Percentiles rank a stretch among this genome's conserved stretches.
Conservation (phyloP, 2,888 invertebrate genomes). For the Ernsta delagoae region DNA sequence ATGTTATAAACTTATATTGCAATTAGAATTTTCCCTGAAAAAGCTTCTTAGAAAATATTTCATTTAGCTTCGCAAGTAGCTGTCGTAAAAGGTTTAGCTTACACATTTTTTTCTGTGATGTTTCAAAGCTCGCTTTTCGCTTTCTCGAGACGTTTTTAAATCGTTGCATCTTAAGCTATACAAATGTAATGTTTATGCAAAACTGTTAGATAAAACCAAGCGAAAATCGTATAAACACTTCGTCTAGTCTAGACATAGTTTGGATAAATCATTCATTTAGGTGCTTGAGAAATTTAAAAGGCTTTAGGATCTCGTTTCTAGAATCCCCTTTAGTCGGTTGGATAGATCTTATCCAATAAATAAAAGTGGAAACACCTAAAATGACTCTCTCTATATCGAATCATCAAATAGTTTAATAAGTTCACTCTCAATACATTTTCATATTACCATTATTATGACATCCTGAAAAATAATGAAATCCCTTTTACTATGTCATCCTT, state of each 20-base stretch:
- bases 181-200: background rate
- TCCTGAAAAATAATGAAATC: too few relatives aligned
- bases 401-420: too few relatives aligned
- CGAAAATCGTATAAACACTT: background rate
- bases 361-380: too few relatives aligned
- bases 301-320: background rate
- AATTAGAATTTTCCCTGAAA: too few relatives aligned
- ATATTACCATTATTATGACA: too few relatives aligned
- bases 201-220: background rate
- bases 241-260: slow-evolving; percentile 3
- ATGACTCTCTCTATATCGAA: too few relatives aligned
- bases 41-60: background rate
- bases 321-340: too few relatives aligned
- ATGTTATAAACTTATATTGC: background rate
- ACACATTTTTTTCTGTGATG: background rate
- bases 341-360: too few relatives aligned
- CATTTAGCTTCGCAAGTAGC: background rate
- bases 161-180: background rate
- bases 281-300: background rate
- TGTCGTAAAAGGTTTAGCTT: background rate
- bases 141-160: background rate
- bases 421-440: too few relatives aligned
- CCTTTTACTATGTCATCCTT: too few relatives aligned
- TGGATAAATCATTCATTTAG: background rate
- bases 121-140: background rate